These are phyloP conservation scores for Uria aalge DNA, from an alignment of 2,113 vertebrate species.

Conservation along the genomic window DNA sequence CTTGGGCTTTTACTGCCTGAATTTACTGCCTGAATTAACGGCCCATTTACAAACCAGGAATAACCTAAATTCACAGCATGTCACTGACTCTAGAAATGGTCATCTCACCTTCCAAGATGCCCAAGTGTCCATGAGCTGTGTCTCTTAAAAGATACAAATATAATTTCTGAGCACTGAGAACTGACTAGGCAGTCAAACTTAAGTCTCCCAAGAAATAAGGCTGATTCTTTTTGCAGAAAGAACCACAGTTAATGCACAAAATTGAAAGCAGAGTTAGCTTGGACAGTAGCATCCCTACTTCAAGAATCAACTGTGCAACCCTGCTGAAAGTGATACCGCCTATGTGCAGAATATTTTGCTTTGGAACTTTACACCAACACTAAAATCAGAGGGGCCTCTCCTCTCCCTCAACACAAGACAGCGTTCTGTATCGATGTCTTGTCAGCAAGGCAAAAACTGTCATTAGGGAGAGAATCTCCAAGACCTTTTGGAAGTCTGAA, in stretches of 20 bases:
- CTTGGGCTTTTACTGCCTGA: not conserved
- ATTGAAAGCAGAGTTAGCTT: not conserved
- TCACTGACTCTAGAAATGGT: not conserved
- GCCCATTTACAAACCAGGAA: not conserved
- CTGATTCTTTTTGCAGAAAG: not conserved
- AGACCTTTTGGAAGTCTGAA: not conserved
- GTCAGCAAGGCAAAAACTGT: not conserved
- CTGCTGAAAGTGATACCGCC: not conserved
- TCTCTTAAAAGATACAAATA: not conserved
- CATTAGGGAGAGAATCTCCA: not conserved
- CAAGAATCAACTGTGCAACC: not conserved
- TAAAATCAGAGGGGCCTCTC: not conserved
- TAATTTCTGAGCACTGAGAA: not conserved
- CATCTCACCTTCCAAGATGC: not conserved
- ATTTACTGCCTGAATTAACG: not conserved
- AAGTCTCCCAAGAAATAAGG: not conserved
- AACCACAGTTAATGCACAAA: not conserved
- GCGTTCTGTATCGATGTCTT: accelerated
- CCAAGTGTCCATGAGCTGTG: not conserved
- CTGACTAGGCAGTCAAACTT: not conserved
- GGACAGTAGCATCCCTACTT: not conserved
- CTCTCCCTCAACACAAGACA: not conserved
- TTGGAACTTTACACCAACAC: not conserved
- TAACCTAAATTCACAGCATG: not conserved
- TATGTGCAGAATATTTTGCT: not conserved